Evolutionary conservation across 2,113 vertebrate species (phyloP), one percentile per base, ranked within the genome.

Genomic region (Drymodes brunneopygia): DNA sequence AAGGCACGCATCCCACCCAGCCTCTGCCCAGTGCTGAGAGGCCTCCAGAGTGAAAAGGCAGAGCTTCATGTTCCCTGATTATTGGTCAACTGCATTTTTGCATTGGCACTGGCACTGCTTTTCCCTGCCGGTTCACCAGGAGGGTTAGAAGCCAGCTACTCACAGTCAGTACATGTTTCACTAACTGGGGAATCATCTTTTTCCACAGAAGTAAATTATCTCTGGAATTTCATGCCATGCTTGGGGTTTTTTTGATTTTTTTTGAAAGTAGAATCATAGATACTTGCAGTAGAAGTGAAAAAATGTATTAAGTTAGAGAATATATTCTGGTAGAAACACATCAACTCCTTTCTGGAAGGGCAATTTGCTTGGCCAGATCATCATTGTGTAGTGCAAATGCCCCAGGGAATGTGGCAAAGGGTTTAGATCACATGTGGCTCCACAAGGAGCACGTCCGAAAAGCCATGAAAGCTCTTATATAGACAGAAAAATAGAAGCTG

Each of bases 301-400:
- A 47, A 61, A 57, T 1, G 0, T 21, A 20, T 38, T 15, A 17
- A 67, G 11, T 25, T 78, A 56, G 27, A 22, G 35, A 57, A 22
- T 31, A 57, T 27, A 29, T 38, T 48, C 58, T 73, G 22, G 19
- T 51, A 70, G 80, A 89, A 73, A 86, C 3, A 2, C 4, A 9
- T 48, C 9, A 12, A 3, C n/a, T 69, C 40, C 31, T 56, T 65
- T 86, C 72, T 70, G 65, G 50, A 82, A 64, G 72, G 50, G 0
- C 4, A 60, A 18, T 81, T 74, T 45, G 7, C 38, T 71, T 6
- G 6, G 75, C 22, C n/a, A 15, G 25, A 62, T 54, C 53, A 45
- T 50, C 3, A 1, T 1, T 3, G 1, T 31, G 36, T 13, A 12
- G 48, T 10, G 13, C 3, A 10, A 69, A 54, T 17, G 8, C 10